phyloP scores from a whole-genome alignment of 2,888 invertebrate species.

The Drosophila macrospina region DNA sequence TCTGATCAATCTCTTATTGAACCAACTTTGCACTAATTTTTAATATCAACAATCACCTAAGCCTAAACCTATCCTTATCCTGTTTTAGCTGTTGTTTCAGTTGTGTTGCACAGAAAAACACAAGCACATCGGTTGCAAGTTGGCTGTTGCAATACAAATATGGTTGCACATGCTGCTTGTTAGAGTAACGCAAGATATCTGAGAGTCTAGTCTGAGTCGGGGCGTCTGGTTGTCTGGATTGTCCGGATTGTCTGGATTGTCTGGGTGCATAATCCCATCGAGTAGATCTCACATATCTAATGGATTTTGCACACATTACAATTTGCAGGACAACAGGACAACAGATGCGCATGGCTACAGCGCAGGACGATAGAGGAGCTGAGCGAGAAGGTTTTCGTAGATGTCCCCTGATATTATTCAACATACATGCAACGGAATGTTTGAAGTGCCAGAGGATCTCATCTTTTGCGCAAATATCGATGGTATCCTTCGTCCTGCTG shows the following conservation, averaged over 20 bases:
- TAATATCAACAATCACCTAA: background rate
- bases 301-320: constrained; percentile 76
- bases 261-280: constrained; percentile 61
- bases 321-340: constrained; percentile 50
- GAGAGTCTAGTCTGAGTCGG: constrained; percentile 3
- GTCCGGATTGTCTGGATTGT: constrained; percentile 4
- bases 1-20: too few relatives aligned
- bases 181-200: constrained; percentile 3
- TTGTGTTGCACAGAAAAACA: background rate
- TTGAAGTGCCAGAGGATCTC: constrained; percentile 44
- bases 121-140: constrained; percentile 10
- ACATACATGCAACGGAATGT: constrained; percentile 31
- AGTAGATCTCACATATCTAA: constrained; percentile 73
- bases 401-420: constrained; percentile 61
- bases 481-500: constrained; percentile 13
- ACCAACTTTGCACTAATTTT: too few relatives aligned
- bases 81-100: background rate
- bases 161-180: constrained; percentile 13
- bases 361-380: background rate
- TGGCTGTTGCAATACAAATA: constrained; percentile 13
- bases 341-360: constrained; percentile 36
- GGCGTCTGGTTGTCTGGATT: constrained; percentile 17
- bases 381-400: constrained; percentile 9
- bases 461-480: constrained; percentile 53
- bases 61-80: background rate